Evolutionary conservation across 2,113 vertebrate species (phyloP).

Genomic region (Shinisaurus crocodilurus): DNA sequence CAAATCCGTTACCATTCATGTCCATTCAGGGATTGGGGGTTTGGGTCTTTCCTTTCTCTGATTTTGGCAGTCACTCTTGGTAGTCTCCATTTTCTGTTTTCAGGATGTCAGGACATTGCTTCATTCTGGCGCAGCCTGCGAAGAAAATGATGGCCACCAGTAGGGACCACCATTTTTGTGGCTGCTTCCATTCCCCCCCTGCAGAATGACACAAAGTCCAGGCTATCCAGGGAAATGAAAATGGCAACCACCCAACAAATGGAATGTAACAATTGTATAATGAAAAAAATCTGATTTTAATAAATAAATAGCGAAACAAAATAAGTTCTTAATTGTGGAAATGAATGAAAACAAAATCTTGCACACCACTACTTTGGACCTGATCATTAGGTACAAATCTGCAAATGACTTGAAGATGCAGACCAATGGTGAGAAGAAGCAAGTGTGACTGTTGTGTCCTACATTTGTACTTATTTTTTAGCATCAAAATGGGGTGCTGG

Average conservation of each 20-base stretch:
- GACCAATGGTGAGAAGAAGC: background rate
- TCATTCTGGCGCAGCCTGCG: background rate
- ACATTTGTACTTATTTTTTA: background rate
- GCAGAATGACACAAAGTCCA: background rate
- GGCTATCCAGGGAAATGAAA: background rate
- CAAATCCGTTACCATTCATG: background rate
- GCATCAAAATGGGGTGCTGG: background rate
- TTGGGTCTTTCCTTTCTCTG: background rate
- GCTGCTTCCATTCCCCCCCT: background rate
- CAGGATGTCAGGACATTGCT: background rate
- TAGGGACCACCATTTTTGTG: background rate
- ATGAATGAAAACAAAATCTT: background rate
- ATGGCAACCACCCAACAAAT: background rate
- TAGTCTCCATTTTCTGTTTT: background rate
- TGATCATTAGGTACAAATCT: slow-evolving; percentile 23
- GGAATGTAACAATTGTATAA: background rate
- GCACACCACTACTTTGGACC: background rate
- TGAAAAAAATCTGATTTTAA: background rate
- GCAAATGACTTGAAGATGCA: background rate
- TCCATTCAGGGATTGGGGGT: too few relatives aligned
- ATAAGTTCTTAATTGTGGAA: too few relatives aligned
- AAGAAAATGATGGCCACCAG: background rate
- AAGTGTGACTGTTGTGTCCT: background rate
- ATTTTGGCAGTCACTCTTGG: background rate
- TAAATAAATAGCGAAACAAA: background rate